Percentiles rank a stretch among this genome's conserved stretches.
These are phyloP conservation scores for Exaiptasia diaphana DNA, from an alignment of 64 coral and sea anemone species.

Conservation along the genomic window DNA sequence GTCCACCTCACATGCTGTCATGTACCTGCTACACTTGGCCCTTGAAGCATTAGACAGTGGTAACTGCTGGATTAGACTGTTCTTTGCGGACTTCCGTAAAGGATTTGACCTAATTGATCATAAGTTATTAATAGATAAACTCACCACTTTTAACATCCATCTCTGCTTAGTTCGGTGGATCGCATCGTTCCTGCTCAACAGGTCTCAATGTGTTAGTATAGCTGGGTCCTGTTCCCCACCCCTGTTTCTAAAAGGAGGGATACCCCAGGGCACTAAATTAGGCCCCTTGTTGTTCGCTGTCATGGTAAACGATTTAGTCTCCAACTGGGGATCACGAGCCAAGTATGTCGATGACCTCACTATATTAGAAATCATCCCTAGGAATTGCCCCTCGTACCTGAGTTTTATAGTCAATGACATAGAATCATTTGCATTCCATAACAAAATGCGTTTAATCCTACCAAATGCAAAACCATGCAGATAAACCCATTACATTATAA, in stretches of 20 bases:
- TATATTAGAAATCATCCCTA: no score
- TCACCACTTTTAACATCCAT: slow-evolving; percentile 9
- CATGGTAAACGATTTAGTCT: no score
- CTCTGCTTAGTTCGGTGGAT: slow-evolving; percentile 18
- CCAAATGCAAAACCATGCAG: no score
- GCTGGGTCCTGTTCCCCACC: not conserved
- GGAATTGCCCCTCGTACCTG: no score
- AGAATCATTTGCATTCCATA: no score
- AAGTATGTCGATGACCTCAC: no score
- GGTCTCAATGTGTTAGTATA: slow-evolving; percentile 15
- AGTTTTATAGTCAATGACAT: no score
- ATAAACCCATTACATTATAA: no score
- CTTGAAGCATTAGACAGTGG: slow-evolving; percentile 14
- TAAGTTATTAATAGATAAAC: slow-evolving; percentile 18
- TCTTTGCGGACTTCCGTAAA: slow-evolving; percentile 37
- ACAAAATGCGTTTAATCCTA: no score
- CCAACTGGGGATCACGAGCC: no score
- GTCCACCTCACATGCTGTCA: slow-evolving; percentile 14
- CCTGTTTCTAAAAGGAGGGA: not conserved
- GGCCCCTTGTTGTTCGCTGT: no score
- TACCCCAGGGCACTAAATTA: no score
- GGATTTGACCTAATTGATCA: slow-evolving; percentile 47
- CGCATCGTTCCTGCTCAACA: slow-evolving; percentile 25
- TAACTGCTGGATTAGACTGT: slow-evolving; percentile 9
- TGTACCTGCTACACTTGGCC: slow-evolving; percentile 17